Percentiles rank a stretch among this genome's conserved stretches.
These are phyloP conservation scores for Gryllus bimaculatus DNA, from an alignment of 1,140 invertebrate genomes.

Conservation along the genomic window DNA sequence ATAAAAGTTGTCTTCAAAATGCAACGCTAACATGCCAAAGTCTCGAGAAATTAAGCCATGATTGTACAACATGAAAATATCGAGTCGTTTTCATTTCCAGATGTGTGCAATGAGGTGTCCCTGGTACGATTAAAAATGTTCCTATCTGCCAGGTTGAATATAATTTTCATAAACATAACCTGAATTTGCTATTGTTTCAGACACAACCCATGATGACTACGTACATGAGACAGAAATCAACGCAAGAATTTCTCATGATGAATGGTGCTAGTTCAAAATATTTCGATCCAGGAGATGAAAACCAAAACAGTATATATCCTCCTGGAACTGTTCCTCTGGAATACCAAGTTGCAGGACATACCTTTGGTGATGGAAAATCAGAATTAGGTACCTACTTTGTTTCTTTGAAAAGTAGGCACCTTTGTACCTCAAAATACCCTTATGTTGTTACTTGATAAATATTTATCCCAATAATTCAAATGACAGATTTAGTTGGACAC, in stretches of 20 bases:
- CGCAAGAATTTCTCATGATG: constrained; percentile 21
- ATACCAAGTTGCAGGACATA: constrained; percentile 63
- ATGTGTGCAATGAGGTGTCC: no score
- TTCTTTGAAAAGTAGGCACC: constrained; percentile 4
- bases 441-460: no score
- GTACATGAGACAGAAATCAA: constrained; percentile 11
- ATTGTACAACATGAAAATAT: no score
- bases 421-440: neutral
- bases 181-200: neutral
- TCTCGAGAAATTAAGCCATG: no score
- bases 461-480: no score
- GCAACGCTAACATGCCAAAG: no score
- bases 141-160: no score
- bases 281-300: neutral
- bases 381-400: constrained; percentile 39
- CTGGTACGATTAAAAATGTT: no score
- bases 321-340: constrained; percentile 31
- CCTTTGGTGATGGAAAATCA: constrained; percentile 40
- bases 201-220: neutral
- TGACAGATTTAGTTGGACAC: no score
- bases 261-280: constrained; percentile 12
- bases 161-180: neutral
- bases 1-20: no score
- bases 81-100: no score
- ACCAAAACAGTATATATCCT: constrained; percentile 7